phyloP scores from a whole-genome alignment of 2,797 vertebrate species.

The Chelidonichthys spinosus region DNA sequence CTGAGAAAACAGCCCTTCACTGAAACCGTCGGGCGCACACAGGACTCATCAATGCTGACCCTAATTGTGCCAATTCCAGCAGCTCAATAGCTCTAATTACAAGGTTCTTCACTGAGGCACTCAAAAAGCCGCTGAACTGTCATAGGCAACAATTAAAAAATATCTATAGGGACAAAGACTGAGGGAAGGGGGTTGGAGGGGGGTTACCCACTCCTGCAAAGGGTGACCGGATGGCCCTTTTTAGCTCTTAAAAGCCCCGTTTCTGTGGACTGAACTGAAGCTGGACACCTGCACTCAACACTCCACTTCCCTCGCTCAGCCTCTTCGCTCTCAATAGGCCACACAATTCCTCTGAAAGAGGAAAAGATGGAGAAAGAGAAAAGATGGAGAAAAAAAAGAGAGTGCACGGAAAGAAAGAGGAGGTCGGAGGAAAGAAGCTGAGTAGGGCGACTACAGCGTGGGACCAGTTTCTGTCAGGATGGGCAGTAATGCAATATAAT shows the following conservation, averaged over 20 bases:
- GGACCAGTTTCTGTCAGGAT: slow-evolving; percentile 11
- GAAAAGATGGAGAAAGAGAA: slow-evolving; percentile 36
- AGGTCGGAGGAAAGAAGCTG: slow-evolving; percentile 38
- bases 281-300: slow-evolving; percentile 76
- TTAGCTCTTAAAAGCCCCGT: slow-evolving; percentile 66
- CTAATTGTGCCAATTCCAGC: slow-evolving; percentile 92
- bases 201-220: slow-evolving; percentile 42
- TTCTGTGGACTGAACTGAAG: slow-evolving; percentile 58
- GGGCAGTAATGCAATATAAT: slow-evolving; percentile 2
- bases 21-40: slow-evolving; percentile 85
- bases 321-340: slow-evolving; percentile 52
- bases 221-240: slow-evolving; percentile 70
- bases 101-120: slow-evolving; percentile 84
- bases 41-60: slow-evolving; percentile 89
- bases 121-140: slow-evolving; percentile 87
- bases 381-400: slow-evolving; percentile 7
- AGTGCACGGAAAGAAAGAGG: slow-evolving; percentile 18
- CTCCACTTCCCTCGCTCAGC: slow-evolving; percentile 36
- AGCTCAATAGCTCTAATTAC: slow-evolving; percentile 93
- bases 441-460: slow-evolving; percentile 20
- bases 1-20: slow-evolving; percentile 80
- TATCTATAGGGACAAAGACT: slow-evolving; percentile 74
- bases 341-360: slow-evolving; percentile 57
- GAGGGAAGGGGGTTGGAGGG: slow-evolving; percentile 33
- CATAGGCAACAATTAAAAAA: slow-evolving; percentile 85